Conservation (phyloP, 2,888 invertebrate species). For the Seira musarum region DNA sequence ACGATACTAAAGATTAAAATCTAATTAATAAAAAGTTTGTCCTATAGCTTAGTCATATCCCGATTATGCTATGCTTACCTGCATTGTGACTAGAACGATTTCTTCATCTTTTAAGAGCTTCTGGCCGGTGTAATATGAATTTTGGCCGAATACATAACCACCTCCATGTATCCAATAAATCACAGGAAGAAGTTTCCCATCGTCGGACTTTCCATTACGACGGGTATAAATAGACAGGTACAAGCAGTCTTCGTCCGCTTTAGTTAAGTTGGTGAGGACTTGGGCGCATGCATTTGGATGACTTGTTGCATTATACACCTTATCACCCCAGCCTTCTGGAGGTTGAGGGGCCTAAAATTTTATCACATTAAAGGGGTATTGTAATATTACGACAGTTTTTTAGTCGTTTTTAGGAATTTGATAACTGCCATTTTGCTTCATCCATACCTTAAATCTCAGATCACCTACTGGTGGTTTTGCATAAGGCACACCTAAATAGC, state of each 20-base stretch:
- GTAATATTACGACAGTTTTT: too few relatives aligned
- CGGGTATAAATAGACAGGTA: slow-evolving; percentile 50
- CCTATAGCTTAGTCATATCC: too few relatives aligned
- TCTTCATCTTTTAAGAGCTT: slow-evolving; percentile 28
- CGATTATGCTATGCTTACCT: too few relatives aligned
- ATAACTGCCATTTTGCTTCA: too few relatives aligned
- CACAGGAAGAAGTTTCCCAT: slow-evolving; percentile 42
- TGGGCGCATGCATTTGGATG: slow-evolving; percentile 54
- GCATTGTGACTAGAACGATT: slow-evolving; percentile 50
- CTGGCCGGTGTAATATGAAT: slow-evolving; percentile 43
- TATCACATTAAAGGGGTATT: too few relatives aligned
- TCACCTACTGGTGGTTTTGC: slow-evolving; percentile 21
- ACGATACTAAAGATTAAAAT: too few relatives aligned
- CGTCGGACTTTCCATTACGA: slow-evolving; percentile 17
- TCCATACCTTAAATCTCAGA: too few relatives aligned
- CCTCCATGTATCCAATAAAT: slow-evolving; percentile 62
- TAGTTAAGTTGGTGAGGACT: slow-evolving; percentile 31
- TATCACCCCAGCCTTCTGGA: slow-evolving; percentile 40
- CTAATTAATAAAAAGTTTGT: too few relatives aligned
- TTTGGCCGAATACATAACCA: slow-evolving; percentile 57
- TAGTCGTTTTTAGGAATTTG: too few relatives aligned
- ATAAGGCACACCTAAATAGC: slow-evolving; percentile 49
- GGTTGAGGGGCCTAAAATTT: slow-evolving; percentile 57
- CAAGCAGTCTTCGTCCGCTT: slow-evolving; percentile 51
- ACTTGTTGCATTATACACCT: slow-evolving; percentile 19